Evolutionary conservation across 2,888 invertebrate genomes (phyloP).

Genomic region (Mythimna impura): DNA sequence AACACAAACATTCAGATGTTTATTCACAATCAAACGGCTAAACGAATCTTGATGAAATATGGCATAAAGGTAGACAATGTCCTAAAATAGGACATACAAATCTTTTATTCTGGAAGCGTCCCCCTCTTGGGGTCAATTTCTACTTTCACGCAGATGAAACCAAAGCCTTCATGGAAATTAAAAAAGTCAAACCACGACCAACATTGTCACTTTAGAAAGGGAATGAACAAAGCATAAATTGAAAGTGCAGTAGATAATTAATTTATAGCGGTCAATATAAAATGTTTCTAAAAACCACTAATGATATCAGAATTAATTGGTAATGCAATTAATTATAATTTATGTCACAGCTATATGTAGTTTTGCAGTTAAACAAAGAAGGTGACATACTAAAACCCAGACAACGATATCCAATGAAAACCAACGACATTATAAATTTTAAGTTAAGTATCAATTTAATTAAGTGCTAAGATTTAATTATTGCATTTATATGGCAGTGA

Average conservation of each 20-base stretch:
- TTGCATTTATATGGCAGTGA: conserved; percentile 19
- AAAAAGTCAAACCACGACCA: not conserved
- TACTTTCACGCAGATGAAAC: no score
- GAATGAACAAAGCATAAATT: conserved; percentile 12
- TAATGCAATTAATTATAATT: conserved; percentile 22
- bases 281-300: conserved; percentile 19
- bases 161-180: no score
- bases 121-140: no score
- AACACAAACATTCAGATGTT: no score
- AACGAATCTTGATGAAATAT: no score
- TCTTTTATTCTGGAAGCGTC: no score
- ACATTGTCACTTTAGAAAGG: not conserved
- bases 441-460: conserved; percentile 32
- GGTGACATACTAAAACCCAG: conserved; percentile 20
- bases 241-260: conserved; percentile 15
- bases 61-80: no score
- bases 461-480: conserved; percentile 49
- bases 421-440: conserved; percentile 29
- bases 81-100: no score
- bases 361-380: not conserved
- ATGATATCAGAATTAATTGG: conserved; percentile 35
- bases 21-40: no score
- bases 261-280: conserved; percentile 33
- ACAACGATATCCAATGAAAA: conserved; percentile 20
- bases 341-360: no score